Base-by-base conservation (phyloP, 2,888 invertebrate genomes). In the Ephialtes manifestator region DNA sequence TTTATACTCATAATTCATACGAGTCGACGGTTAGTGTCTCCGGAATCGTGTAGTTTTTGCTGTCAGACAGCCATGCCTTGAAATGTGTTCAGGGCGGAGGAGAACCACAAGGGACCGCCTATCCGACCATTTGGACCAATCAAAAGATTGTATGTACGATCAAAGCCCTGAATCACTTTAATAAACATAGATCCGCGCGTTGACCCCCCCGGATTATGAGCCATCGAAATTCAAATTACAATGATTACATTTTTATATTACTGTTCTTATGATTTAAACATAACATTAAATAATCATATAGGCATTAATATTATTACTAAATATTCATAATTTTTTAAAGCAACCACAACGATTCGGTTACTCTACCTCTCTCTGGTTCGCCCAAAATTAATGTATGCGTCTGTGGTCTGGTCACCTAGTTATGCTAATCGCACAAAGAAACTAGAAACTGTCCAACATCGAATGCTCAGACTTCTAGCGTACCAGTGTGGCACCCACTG, bases 51-150 rank as follows among this genome's bases (percentile, higher is more conserved):
- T 31, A 55, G 65, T 85, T 82, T 86, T 86, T 89, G 86, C 87
- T 77, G 70, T 65, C 74, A 63, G 89, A 89, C 93, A 92, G 93
- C 93, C 93, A 93, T 93, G 87, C 87, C 89, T 86, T 80, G 82
- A 81, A 88, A 89, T 87, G 75, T 89, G 89, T 76, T 81, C 81
- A 86, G 93, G 93, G 93, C 92, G 93, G 92, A 90, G 92, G 89
- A 90, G 88, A 88, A 82, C 76, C 78, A 79, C 67, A 65, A 89
- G 88, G 91, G 81, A 89, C 90, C 93, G 93, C 93, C 93, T 93
- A 90, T 92, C 77, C 84, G 78, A 81, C 81, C 65, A 85, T 87
- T 83, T 86, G 65, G 82, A 86, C 92, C 92, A 92, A 93, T 92
- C 67, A 63, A 81, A 83, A 58, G 67, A 85, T 86, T 58, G 68